Base-by-base conservation (phyloP, 2,797 vertebrate species). In the Acanthiza pusilla region DNA sequence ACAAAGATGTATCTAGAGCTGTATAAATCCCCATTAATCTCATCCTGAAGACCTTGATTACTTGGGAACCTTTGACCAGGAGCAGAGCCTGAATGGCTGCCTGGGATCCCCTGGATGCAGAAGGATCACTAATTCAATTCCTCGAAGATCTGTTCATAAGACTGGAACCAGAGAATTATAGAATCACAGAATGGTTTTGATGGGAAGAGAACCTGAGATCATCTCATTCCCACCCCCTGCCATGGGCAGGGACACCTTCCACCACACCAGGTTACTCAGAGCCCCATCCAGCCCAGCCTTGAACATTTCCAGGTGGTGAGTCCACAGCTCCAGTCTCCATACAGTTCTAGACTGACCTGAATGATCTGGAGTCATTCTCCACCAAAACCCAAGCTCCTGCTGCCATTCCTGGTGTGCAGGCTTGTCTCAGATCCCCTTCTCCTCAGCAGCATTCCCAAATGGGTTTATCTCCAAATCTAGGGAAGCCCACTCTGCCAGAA, bases 351-450 rank as follows among this genome's bases (percentile, higher is more conserved):
- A 29, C n/a, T 40, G 70, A 47, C 14, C 36, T 47, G 54, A 11
- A 36, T 2, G 30, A 9, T 62, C 63, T 79, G 55, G 40, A 85
- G n/a, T 3, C 36, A 9, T 1, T 22, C 13, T 21, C 16, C 42
- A 43, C 16, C 8, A 61, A 77, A 85, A 74, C 7, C 19, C 82
- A 29, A 51, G 30, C 25, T n/a, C 9, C 67, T 70, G 30, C 47
- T 91, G 43, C 27, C 4, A 0, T 2, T 57, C 14, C 42, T 45
- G 32, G 6, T 3, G 11, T 9, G 32, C 5, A 25, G 51, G 5
- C 6, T n/a, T 40, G 36, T 11, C 50, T 54, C 42, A 18, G 13
- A 47, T 40, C 34, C 45, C 42, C 27, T 58, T 8, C 23, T 13
- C n/a, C n/a, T 36, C 29, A 58, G 27, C 50, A 88, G 15, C 34